A percentile compares a stretch with the other conserved stretches of the same genome.
Conservation (phyloP, 2,888 invertebrate genomes). For the Ennomos quercinarius region DNA sequence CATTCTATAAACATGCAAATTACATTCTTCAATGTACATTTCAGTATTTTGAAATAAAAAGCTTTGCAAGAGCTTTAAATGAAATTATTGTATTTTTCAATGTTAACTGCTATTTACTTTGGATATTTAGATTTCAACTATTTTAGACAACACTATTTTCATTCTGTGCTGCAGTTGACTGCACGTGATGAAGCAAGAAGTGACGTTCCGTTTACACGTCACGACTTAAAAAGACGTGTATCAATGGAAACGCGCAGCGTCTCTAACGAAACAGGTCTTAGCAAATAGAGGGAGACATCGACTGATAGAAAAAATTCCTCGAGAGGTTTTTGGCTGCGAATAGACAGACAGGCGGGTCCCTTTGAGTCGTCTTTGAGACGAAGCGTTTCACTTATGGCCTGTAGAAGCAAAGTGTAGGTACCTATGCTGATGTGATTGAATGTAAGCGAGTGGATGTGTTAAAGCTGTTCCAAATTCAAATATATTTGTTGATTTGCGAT, state of each 20-base stretch:
- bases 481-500: neutral
- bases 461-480: neutral
- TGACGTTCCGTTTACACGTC: neutral
- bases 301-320: conserved; percentile 78
- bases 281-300: conserved; percentile 84
- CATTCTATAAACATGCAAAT: too few species aligned
- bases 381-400: conserved; percentile 43
- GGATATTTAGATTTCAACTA: too few species aligned
- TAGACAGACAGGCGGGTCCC: conserved; percentile 57
- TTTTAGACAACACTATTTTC: too few species aligned
- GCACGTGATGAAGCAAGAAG: too few species aligned
- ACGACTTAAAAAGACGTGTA: conserved; percentile 9
- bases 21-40: too few species aligned
- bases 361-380: conserved; percentile 55
- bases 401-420: neutral
- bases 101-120: too few species aligned
- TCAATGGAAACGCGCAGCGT: conserved; percentile 61
- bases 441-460: neutral
- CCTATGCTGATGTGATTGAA: conserved; percentile 10
- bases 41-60: too few species aligned
- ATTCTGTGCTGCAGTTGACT: too few species aligned
- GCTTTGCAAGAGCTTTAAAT: too few species aligned
- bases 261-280: conserved; percentile 84
- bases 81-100: too few species aligned
- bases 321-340: conserved; percentile 68